Conservation (phyloP, 2,888 invertebrate species). For the Liopterus haemorrhoidalis region DNA sequence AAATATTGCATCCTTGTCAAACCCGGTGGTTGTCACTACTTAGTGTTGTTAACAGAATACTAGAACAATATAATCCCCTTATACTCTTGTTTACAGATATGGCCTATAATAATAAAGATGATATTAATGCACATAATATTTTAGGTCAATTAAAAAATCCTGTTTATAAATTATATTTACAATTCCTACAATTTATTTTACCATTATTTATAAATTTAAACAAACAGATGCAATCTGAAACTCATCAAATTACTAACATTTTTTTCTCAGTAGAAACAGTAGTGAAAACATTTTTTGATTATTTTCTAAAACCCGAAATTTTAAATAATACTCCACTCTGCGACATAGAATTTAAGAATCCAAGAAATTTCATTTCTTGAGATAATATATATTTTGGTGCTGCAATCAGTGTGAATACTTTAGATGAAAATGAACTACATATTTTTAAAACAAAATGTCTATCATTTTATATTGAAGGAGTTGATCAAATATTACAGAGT, state of each 20-base stretch:
- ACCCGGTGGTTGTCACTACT: slow-evolving; percentile 10
- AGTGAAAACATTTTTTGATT: slow-evolving; percentile 5
- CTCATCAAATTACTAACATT: slow-evolving; percentile 7
- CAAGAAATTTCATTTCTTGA: too few relatives aligned
- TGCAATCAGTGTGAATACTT: too few relatives aligned
- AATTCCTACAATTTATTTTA: slow-evolving; percentile 9
- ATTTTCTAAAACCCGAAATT: too few relatives aligned
- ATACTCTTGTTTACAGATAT: slow-evolving; percentile 8
- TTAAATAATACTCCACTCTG: too few relatives aligned
- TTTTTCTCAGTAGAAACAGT: slow-evolving; percentile 1
- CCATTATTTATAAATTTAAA: slow-evolving; percentile 9
- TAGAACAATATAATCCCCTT: slow-evolving; percentile 10
- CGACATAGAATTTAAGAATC: too few relatives aligned
- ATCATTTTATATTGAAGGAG: too few relatives aligned
- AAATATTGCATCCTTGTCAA: slow-evolving; percentile 14
- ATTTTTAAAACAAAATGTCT: too few relatives aligned
- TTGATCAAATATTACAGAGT: too few relatives aligned
- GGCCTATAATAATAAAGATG: slow-evolving; percentile 1
- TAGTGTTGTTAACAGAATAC: slow-evolving; percentile 6
- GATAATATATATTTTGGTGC: too few relatives aligned
- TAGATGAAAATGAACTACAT: too few relatives aligned
- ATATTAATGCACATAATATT: slow-evolving; percentile 8
- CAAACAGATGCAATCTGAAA: slow-evolving; percentile 14
- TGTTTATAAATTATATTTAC: slow-evolving; percentile 13
- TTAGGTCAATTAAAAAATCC: slow-evolving; percentile 2